A percentile compares a stretch with the other conserved stretches of the same genome.
phyloP scores from a whole-genome alignment of 2,888 invertebrate genomes.

The Rhyacophila evoluta region DNA sequence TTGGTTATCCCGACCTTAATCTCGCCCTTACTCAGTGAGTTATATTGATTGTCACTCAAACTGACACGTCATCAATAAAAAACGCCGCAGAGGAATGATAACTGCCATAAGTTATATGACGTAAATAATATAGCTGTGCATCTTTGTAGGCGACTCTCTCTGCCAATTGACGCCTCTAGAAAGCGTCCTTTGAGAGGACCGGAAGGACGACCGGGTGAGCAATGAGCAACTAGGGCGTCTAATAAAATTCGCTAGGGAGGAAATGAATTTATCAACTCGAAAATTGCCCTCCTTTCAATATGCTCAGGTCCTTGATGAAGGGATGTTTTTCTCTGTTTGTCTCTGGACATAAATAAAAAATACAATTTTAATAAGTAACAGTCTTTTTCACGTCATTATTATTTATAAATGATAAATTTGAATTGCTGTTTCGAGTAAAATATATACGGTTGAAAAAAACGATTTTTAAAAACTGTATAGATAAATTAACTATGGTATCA shows the following conservation, averaged over 20 bases:
- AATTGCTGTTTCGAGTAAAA: too few relatives aligned
- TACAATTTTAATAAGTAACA: not conserved
- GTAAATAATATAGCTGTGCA: not conserved
- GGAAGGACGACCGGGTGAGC: slow-evolving; percentile 12
- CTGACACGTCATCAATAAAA: not conserved
- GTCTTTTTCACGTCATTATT: not conserved
- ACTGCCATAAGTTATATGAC: not conserved
- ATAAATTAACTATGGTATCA: too few relatives aligned
- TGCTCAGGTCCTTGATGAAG: not conserved
- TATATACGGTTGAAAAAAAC: too few relatives aligned
- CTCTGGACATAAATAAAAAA: not conserved
- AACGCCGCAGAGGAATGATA: not conserved
- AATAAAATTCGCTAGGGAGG: slow-evolving; percentile 18
- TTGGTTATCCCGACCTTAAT: too few relatives aligned
- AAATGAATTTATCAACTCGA: slow-evolving; percentile 17
- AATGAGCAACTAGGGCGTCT: slow-evolving; percentile 6
- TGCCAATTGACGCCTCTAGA: not conserved
- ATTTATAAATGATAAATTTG: too few relatives aligned
- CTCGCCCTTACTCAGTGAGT: not conserved
- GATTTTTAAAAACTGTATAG: too few relatives aligned
- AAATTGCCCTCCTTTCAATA: not conserved
- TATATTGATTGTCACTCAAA: not conserved
- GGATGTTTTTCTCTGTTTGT: not conserved
- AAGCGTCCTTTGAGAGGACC: not conserved
- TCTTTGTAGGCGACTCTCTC: not conserved